A percentile compares a stretch with the other conserved stretches of the same genome.
Evolutionary conservation across 2,888 invertebrate genomes (phyloP).

Genomic region (Clanis bilineata): DNA sequence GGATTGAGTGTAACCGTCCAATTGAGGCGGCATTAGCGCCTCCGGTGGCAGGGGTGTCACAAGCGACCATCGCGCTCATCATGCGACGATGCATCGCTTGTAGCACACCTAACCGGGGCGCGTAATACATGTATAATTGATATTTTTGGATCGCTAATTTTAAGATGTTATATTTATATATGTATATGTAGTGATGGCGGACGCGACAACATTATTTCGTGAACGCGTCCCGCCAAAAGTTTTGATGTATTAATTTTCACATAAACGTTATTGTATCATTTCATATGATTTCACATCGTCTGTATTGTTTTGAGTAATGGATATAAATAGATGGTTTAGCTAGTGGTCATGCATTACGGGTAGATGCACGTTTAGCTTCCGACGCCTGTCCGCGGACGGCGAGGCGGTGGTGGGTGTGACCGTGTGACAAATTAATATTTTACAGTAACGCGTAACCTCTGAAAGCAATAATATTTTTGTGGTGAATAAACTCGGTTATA

Average conservation of each 20-base stretch:
- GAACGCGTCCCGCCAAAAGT: slow-evolving; percentile 80
- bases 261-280: slow-evolving; percentile 69
- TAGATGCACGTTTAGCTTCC: slow-evolving; percentile 76
- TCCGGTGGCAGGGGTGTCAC: slow-evolving; percentile 60
- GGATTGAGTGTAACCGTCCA: slow-evolving; percentile 79
- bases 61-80: slow-evolving; percentile 40
- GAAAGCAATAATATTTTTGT: slow-evolving; percentile 80
- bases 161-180: slow-evolving; percentile 83
- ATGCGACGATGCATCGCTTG: slow-evolving; percentile 53
- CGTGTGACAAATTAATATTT: slow-evolving; percentile 58
- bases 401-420: slow-evolving; percentile 22
- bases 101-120: slow-evolving; percentile 66
- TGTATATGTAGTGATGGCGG: slow-evolving; percentile 80
- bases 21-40: slow-evolving; percentile 77
- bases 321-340: slow-evolving; percentile 74
- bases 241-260: slow-evolving; percentile 80
- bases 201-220: slow-evolving; percentile 78
- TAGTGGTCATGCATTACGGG: slow-evolving; percentile 80
- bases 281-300: slow-evolving; percentile 43
- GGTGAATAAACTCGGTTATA: slow-evolving; percentile 46
- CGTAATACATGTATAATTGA: slow-evolving; percentile 80
- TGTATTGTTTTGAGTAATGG: slow-evolving; percentile 25
- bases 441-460: slow-evolving; percentile 68
- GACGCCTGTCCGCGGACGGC: slow-evolving; percentile 18
- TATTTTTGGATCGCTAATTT: slow-evolving; percentile 83